Evolutionary conservation across 2,113 vertebrate species (phyloP).

Genomic region (Nestor notabilis): DNA sequence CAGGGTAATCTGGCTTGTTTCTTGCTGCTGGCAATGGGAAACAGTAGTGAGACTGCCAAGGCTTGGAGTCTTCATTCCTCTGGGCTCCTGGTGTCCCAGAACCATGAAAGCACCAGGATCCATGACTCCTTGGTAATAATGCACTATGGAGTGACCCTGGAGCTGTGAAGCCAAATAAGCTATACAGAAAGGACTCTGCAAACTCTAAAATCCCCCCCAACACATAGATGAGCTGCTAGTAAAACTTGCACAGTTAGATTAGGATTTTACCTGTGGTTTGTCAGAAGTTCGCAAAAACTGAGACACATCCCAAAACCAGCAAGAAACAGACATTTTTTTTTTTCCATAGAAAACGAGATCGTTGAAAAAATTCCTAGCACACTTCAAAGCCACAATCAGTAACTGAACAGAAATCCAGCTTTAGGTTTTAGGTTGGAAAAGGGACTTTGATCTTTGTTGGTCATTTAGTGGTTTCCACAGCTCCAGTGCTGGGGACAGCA

Average conservation of each 20-base stretch:
- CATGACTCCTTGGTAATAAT: not conserved
- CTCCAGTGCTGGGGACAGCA: not conserved
- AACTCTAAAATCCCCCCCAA: not conserved
- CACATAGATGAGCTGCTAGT: not conserved
- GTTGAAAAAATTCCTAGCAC: not conserved
- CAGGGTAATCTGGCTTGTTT: not conserved
- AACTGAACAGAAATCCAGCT: not conserved
- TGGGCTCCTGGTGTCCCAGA: not conserved
- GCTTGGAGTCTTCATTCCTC: not conserved
- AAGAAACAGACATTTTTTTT: not conserved
- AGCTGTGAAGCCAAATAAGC: not conserved
- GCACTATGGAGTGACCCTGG: rapidly evolving
- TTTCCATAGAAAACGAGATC: not conserved
- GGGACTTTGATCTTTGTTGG: not conserved
- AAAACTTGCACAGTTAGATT: not conserved
- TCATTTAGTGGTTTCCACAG: not conserved
- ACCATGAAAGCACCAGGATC: not conserved
- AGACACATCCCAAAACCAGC: not conserved
- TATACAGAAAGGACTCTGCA: not conserved
- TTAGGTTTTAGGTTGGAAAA: not conserved
- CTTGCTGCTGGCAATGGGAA: not conserved
- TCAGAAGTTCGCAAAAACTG: not conserved
- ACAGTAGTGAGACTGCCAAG: not conserved
- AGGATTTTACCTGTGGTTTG: not conserved
- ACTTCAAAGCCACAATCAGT: not conserved